phyloP scores from a whole-genome alignment of 2,888 invertebrate species.

The Lasiommata megera region DNA sequence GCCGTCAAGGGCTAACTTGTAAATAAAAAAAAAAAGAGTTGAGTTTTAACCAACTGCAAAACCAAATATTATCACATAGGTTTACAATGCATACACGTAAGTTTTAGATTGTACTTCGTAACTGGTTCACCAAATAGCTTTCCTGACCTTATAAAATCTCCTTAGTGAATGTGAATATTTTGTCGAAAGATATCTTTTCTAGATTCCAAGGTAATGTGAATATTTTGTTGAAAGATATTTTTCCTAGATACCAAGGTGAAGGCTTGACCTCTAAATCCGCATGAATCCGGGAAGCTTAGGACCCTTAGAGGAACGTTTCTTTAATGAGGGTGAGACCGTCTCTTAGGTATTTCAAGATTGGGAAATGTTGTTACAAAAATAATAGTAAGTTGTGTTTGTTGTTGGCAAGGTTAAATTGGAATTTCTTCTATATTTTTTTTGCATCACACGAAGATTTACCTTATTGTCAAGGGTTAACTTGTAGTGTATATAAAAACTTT shows the following conservation, averaged over 20 bases:
- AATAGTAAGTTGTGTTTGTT: too few species aligned
- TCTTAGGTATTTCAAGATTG: not conserved
- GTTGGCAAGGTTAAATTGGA: too few species aligned
- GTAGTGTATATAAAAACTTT: too few species aligned
- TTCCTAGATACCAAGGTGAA: not conserved
- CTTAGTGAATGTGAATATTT: not conserved
- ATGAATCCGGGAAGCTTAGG: not conserved
- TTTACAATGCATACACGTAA: too few species aligned
- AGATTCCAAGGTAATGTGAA: not conserved
- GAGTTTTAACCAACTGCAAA: too few species aligned
- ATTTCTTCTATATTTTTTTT: too few species aligned
- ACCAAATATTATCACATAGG: too few species aligned
- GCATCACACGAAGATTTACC: too few species aligned
- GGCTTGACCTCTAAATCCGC: not conserved
- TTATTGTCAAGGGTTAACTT: too few species aligned
- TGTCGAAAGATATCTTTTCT: not conserved
- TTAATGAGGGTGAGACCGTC: not conserved
- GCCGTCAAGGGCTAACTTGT: too few species aligned
- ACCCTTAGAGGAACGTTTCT: not conserved
- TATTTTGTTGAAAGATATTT: not conserved
- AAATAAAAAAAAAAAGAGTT: too few species aligned
- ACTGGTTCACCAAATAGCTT: constrained; percentile 43
- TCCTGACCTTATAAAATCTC: not conserved
- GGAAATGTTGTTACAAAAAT: too few species aligned
- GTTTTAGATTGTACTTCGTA: constrained; percentile 7